A percentile compares a stretch with the other conserved stretches of the same genome.
phyloP scores from a whole-genome alignment of 2,113 vertebrate genomes.

The Chaetodon trifascialis region DNA sequence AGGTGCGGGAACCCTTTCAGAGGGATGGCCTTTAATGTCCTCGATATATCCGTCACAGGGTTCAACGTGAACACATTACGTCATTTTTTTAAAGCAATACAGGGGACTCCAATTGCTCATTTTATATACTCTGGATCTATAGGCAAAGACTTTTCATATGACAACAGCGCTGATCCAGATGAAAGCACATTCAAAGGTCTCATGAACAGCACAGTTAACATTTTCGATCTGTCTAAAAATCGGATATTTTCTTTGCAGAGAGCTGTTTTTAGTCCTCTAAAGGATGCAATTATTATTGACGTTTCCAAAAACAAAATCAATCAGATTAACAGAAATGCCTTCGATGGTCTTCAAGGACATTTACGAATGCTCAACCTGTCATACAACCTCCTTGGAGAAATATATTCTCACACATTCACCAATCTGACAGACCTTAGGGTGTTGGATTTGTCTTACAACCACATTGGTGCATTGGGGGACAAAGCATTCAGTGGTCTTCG shows the following conservation, averaged over 20 bases:
- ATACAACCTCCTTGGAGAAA: slow-evolving; percentile 88
- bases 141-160: slow-evolving; percentile 85
- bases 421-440: slow-evolving; percentile 73
- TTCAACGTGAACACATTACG: slow-evolving; percentile 54
- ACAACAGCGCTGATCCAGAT: slow-evolving; percentile 86
- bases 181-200: slow-evolving; percentile 87
- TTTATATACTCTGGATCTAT: slow-evolving; percentile 74
- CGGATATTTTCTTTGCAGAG: slow-evolving; percentile 83
- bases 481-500: slow-evolving; percentile 82
- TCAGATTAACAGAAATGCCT: slow-evolving; percentile 82
- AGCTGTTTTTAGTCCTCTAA: slow-evolving; percentile 81
- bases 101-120: slow-evolving; percentile 80
- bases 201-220: slow-evolving; percentile 71
- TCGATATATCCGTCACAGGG: slow-evolving; percentile 82
- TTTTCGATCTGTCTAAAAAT: slow-evolving; percentile 83
- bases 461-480: slow-evolving; percentile 84
- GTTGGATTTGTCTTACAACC: slow-evolving; percentile 90
- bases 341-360: slow-evolving; percentile 82
- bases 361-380: slow-evolving; percentile 87
- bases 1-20: slow-evolving; percentile 88
- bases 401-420: slow-evolving; percentile 82
- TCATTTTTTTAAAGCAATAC: slow-evolving; percentile 82
- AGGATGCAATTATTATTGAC: slow-evolving; percentile 75
- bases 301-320: slow-evolving; percentile 89
- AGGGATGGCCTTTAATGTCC: slow-evolving; percentile 76